Base-by-base conservation (phyloP, 2,113 vertebrate species). In the Dipodomys ordii region DNA sequence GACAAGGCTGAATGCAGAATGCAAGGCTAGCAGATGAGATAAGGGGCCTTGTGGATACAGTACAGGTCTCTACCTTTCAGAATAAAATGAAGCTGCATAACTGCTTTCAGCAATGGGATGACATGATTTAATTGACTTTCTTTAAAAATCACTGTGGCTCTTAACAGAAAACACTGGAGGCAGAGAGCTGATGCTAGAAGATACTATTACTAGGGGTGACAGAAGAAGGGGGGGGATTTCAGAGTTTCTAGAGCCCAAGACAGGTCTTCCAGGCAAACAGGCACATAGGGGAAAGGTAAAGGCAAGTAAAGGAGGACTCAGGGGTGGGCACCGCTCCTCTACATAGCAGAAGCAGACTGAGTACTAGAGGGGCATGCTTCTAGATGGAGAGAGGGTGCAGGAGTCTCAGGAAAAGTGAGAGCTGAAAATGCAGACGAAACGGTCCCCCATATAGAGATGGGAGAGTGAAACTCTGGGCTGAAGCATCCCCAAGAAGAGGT, bases 251-350 rank as follows among this genome's bases (percentile, higher is more conserved):
- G 76, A 30, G 22, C 39, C 44, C 28, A 22, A 72, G 39, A 44
- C 39, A 53, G 3, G 53, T 64, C 2, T 90, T 39, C 16, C 32
- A 83, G 44, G 53, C 3, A 35, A 22, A n/a, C 6, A n/a, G 1
- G 53, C 53, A 57, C 4, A 39, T 0, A 16, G 9, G 62, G 15
- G 15, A 28, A 57, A 62, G 69, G 46, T 9, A 53, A 67, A 60
- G 35, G 4, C 3, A 35, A 12, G 39, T 16, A 22, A 10, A 28
- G 23, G 27, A 10, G 5, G 4, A 18, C 4, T 7, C 18, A 2
- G 60, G 60, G 11, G 22, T 6, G 53, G 78, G 60, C n/a, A 16
- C 62, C 28, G 10, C 62, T 64, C 64, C 30, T 49, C 39, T 28
- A 67, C 15, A 49, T 78, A 65, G 23, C 18, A 22, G 25, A 32